Percentiles rank a stretch among this genome's conserved stretches.
These are phyloP conservation scores for Scolopax bukidnonensis DNA, from an alignment of 2,797 vertebrate species.

Conservation along the genomic window DNA sequence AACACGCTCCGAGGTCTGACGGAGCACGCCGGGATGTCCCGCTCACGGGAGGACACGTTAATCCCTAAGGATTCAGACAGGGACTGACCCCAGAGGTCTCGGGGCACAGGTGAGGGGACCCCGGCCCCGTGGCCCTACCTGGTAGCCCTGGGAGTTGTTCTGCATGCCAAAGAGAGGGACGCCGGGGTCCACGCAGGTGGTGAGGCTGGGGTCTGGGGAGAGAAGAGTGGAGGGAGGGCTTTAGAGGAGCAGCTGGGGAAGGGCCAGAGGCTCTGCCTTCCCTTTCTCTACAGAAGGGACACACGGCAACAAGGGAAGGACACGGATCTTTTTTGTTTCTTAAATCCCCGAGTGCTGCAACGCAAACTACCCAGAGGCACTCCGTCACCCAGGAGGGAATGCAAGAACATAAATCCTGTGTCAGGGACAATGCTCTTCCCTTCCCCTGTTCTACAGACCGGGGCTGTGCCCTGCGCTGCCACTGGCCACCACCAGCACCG, in stretches of 20 bases:
- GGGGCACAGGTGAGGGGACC: background rate
- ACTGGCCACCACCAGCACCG: background rate
- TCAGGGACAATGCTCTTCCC: background rate
- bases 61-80: fast-evolving
- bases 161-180: conserved; percentile 91
- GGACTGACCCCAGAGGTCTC: fast-evolving
- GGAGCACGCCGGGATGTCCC: fast-evolving
- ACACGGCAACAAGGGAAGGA: background rate
- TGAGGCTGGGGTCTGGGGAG: conserved; percentile 89
- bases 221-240: background rate
- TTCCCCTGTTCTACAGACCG: fast-evolving
- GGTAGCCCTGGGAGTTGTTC: conserved; percentile 95
- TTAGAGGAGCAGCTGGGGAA: fast-evolving
- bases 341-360: background rate
- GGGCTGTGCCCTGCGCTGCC: background rate
- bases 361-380: background rate
- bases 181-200: conserved; percentile 90
- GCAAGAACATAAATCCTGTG: fast-evolving
- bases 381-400: background rate
- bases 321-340: background rate
- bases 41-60: fast-evolving
- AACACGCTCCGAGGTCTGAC: fast-evolving
- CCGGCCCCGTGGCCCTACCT: conserved; percentile 75
- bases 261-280: background rate
- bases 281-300: background rate